Evolutionary conservation across 1,140 invertebrate species (phyloP), one percentile per base, ranked within the genome.

Genomic region (Hycleus phaleratus): DNA sequence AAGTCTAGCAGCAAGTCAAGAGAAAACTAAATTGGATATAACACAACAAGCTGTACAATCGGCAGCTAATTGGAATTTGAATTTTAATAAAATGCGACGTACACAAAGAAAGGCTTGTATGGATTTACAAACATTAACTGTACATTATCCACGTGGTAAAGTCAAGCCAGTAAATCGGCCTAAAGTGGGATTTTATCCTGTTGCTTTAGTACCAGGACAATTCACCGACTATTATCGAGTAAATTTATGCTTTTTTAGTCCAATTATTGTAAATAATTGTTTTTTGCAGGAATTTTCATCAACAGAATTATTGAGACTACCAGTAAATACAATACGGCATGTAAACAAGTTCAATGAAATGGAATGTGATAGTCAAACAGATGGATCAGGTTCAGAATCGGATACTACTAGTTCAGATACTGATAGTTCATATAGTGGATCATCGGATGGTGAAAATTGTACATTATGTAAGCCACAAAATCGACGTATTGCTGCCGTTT

Each of bases 171-270:
- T 68, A 26, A 59, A 62, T 24, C 62, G 74, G 39, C 77, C 77
- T 3, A 79, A 79, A 70, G 66, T 82, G n/a, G 86, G 84, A 53
- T 76, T 86, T 73, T 97, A 96, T 79, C 95, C 95, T 12, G 83
- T 97, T 26, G 83, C 93, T 38, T 76, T 97, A 46, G 84, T 98
- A 61, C 92, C 93, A 18, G 95, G 94, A 53, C 95, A 98, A 75
- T 97, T 86, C 75, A 87, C 88, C 58, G 91, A 96, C 73, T 83
- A 82, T 74, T 97, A 90, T 74, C 81, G 79, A 81, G 84, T 91
- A 72, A 71, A 38, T 58, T 26, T 12, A 26, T 48, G 48, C 38
- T 51, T 45, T 11, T 47, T 60, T 44, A 11, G 8, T 42, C 55
- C n/a, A 49, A 38, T 38, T 24, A 46, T 24, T 11, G 26, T 44